Percentiles rank a stretch among this genome's conserved stretches.
These are phyloP conservation scores for Geophilus truncorum DNA, from an alignment of 2,888 invertebrate genomes.

Conservation along the genomic window DNA sequence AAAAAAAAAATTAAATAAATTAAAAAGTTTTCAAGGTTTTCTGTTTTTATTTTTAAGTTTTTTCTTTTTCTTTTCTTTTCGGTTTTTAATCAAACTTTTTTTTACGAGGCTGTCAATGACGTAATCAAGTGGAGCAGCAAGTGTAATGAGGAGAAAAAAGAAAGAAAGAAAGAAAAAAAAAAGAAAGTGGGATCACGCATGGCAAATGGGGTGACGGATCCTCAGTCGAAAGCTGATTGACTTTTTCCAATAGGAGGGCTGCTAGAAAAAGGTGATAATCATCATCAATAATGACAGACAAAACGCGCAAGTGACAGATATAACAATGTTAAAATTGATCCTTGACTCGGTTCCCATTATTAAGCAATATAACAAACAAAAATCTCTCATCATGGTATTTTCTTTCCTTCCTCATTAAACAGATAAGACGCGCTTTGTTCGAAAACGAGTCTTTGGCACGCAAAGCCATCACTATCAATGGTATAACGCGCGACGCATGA, in stretches of 20 bases:
- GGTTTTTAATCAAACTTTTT: slow-evolving; percentile 6
- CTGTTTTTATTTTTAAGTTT: no score
- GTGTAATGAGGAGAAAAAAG: background rate
- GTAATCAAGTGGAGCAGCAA: background rate
- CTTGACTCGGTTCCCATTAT: slow-evolving; percentile 1
- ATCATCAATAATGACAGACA: background rate
- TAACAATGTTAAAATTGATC: slow-evolving; percentile 14
- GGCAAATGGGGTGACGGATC: background rate
- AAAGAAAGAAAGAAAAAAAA: background rate
- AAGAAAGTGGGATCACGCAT: background rate
- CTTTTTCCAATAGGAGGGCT: background rate
- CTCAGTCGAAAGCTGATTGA: background rate
- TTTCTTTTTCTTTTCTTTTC: background rate
- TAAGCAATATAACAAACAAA: slow-evolving; percentile 2
- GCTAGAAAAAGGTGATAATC: background rate
- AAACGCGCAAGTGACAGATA: background rate
- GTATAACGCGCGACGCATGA: background rate
- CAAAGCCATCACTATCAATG: background rate
- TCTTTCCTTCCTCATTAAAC: slow-evolving; percentile 19
- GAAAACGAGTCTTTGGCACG: slow-evolving; percentile 12
- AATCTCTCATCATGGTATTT: slow-evolving; percentile 5
- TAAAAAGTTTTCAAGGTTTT: background rate
- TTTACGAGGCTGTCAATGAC: background rate
- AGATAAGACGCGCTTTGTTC: slow-evolving; percentile 24
- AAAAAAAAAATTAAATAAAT: background rate